Conservation (phyloP, 2,113 vertebrate genomes). For the Paracanthobrama guichenoti region DNA sequence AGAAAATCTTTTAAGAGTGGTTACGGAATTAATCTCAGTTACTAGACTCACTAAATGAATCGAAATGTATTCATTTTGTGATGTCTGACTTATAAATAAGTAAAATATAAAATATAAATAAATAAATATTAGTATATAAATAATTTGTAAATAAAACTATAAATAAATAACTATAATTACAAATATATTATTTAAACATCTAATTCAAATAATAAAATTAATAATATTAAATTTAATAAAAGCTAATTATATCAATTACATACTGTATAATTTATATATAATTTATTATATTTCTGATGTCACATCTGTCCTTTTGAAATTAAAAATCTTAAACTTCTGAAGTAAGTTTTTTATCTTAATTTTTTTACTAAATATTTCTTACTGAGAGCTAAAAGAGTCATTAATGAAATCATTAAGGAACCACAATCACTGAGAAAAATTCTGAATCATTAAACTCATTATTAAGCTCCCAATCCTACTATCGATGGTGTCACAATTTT, state of each 20-base stretch:
- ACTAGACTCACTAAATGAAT: not conserved
- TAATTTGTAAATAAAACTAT: no score
- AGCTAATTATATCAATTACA: no score
- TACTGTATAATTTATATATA: no score
- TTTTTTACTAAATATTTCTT: not conserved
- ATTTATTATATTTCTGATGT: not conserved
- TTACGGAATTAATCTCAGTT: not conserved
- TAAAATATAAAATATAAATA: no score
- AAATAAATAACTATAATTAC: no score
- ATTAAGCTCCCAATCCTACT: not conserved
- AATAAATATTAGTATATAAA: no score
- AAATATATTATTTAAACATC: no score
- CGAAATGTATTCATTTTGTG: not conserved
- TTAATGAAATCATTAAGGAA: not conserved
- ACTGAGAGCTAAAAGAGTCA: not conserved
- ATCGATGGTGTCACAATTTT: not conserved
- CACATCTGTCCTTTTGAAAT: not conserved
- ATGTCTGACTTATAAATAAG: no score
- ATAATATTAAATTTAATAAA: no score
- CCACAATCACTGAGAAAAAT: not conserved
- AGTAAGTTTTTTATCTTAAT: no score
- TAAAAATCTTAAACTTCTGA: no score
- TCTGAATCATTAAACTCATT: not conserved
- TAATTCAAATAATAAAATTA: no score
- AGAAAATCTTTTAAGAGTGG: not conserved